Evolutionary conservation across 2,797 vertebrate genomes (phyloP).

Genomic region (Labeo calbasu): DNA sequence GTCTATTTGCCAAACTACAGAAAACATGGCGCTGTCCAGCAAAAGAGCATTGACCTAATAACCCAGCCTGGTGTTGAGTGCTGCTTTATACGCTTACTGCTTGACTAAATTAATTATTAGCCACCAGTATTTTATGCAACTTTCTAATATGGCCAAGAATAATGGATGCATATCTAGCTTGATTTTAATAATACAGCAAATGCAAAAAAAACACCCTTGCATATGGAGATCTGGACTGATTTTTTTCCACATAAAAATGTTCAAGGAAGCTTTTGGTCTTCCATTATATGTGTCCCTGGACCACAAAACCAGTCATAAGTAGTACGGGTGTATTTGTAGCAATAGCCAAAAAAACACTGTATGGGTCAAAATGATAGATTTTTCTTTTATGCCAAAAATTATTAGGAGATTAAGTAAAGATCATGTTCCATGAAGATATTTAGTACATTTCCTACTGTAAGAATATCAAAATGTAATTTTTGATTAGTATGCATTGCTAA

Average conservation of each 20-base stretch:
- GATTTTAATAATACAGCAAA: neutral
- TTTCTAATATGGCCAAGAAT: neutral
- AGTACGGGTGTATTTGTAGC: too few relatives aligned
- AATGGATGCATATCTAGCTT: neutral
- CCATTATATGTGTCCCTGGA: neutral
- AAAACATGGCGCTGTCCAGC: constrained; percentile 27
- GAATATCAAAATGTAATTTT: too few relatives aligned
- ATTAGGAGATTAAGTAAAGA: too few relatives aligned
- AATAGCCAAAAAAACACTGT: too few relatives aligned
- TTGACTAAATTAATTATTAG: neutral
- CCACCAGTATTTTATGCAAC: neutral
- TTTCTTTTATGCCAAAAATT: too few relatives aligned
- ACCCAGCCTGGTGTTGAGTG: neutral
- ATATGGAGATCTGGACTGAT: neutral
- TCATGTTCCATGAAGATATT: too few relatives aligned
- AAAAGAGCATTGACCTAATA: constrained; percentile 13
- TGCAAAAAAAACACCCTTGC: neutral
- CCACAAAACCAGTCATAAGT: too few relatives aligned
- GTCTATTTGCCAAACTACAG: constrained; percentile 30
- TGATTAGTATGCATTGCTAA: too few relatives aligned
- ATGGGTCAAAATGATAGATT: too few relatives aligned
- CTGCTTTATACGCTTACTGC: neutral
- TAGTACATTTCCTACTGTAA: too few relatives aligned
- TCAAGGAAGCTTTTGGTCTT: neutral
- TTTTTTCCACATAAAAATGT: neutral